Conservation (phyloP, 2,888 invertebrate species). For the Antheraea yamamai region DNA sequence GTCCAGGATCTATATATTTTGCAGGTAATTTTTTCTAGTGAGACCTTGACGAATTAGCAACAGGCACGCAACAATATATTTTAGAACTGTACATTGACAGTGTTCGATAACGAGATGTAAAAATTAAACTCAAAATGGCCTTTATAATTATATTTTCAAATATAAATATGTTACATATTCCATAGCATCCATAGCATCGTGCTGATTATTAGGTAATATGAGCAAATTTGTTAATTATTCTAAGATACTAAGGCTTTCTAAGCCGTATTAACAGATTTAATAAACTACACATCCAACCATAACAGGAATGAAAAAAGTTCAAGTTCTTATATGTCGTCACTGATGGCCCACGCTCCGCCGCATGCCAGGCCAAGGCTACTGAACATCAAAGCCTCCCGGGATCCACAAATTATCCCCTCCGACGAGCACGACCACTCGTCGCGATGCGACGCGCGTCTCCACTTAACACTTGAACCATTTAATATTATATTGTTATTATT, state of each 20-base stretch:
- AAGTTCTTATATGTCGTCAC: constrained; percentile 32
- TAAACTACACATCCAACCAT: neutral
- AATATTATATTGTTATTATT: neutral
- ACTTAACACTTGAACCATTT: neutral
- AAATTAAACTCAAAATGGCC: neutral
- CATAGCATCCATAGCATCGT: too few relatives aligned
- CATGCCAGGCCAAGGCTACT: constrained; percentile 63
- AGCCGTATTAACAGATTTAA: neutral
- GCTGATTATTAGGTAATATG: too few relatives aligned
- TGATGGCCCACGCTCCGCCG: constrained; percentile 53
- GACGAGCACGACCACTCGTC: constrained; percentile 46
- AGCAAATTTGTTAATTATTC: too few relatives aligned
- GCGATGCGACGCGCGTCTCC: constrained; percentile 25
- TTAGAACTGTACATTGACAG: too few relatives aligned
- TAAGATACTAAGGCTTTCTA: too few relatives aligned
- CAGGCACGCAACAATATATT: too few relatives aligned
- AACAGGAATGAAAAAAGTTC: neutral
- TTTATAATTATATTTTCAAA: too few relatives aligned
- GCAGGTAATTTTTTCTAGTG: neutral
- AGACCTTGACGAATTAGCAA: too few relatives aligned
- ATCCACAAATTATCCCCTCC: constrained; percentile 64
- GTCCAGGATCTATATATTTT: neutral
- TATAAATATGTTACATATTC: too few relatives aligned
- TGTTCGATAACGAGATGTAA: neutral
- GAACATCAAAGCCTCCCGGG: constrained; percentile 70